Percentiles rank a stretch among this genome's conserved stretches.
Conservation (phyloP, 1,140 invertebrate genomes). For the Battus philenor region DNA sequence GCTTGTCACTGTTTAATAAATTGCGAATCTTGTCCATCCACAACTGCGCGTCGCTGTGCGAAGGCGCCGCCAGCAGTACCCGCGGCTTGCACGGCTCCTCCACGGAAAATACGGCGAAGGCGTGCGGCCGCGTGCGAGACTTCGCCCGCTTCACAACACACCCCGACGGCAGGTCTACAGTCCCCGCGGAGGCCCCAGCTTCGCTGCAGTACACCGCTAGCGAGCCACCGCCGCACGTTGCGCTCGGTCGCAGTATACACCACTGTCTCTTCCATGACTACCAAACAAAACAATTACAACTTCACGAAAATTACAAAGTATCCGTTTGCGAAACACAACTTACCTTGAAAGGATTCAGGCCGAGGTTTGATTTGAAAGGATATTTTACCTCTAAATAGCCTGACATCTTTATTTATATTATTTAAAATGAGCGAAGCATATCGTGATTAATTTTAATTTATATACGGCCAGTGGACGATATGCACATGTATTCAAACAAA, state of each 20-base stretch:
- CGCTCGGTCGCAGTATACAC: conserved; percentile 61
- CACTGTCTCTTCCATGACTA: conserved; percentile 69
- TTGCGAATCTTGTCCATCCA: conserved; percentile 66
- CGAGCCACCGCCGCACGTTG: conserved; percentile 47
- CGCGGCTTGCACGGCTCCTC: conserved; percentile 52
- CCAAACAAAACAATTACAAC: conserved; percentile 18
- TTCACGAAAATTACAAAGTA: conserved; percentile 39
- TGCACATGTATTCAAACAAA: conserved; percentile 34
- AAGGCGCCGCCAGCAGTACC: conserved; percentile 50
- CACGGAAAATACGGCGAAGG: conserved; percentile 58
- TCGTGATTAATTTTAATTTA: conserved; percentile 18
- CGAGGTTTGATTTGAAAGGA: conserved; percentile 59
- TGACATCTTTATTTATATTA: conserved; percentile 44
- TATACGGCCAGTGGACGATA: conserved; percentile 22
- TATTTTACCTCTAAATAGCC: conserved; percentile 68
- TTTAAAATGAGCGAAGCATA: conserved; percentile 21
- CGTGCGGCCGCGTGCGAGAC: conserved; percentile 56
- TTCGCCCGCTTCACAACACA: conserved; percentile 54
- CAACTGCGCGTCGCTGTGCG: conserved; percentile 45
- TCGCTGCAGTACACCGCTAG: conserved; percentile 63
- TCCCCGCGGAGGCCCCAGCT: conserved; percentile 54
- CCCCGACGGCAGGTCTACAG: conserved; percentile 48
- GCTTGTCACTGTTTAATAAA: conserved; percentile 44
- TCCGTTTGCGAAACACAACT: conserved; percentile 28
- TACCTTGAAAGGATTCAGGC: conserved; percentile 67